Evolutionary conservation across 1,140 invertebrate species (phyloP), one percentile per base, ranked within the genome.

Genomic region (Sarcophaga peregrina): DNA sequence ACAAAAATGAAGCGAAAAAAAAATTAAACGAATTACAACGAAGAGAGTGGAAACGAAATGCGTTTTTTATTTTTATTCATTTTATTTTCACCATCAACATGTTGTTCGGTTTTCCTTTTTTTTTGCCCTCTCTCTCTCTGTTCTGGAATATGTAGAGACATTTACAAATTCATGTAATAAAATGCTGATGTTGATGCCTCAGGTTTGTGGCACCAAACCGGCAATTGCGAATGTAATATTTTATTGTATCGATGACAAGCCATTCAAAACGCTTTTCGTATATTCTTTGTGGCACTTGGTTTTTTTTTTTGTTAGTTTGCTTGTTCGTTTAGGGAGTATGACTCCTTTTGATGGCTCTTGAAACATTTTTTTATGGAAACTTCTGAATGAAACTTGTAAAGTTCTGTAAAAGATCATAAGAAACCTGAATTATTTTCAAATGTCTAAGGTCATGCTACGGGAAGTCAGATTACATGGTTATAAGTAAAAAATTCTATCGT

Each of bases 171-270:
- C 68, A 73, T 45, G 25, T 45, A 76, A 76, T 76, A 76, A 76
- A 50, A 20, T 11, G 62, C 62, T 72, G 62, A 25, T 72, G 62
- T 72, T 72, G 46, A 48, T 50, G 48, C 47, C 25, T 48, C 75
- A 48, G 25, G 45, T n/a, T 5, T 76, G 74, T 20, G 8, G 8
- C 37, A 25, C 17, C 48, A 50, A 50, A 78, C 20, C 62, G 45
- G 75, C 50, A 78, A 78, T 78, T 78, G 75, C 50, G 75, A 78
- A 78, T 78, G 17, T 52, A 20, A 78, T 78, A 11, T 78, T 78
- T 78, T 78, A 78, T 78, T n/a, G n/a, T 78, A 78, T 50, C 13
- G 75, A 25, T 78, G 75, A 78, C 75, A 78, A 78, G 10, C 17
- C 75, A 25, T 20, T 15, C 15, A 15, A 54, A 72, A 72, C 25